Conservation (phyloP, 2,797 vertebrate genomes). For the Scyliorhinus canicula region DNA sequence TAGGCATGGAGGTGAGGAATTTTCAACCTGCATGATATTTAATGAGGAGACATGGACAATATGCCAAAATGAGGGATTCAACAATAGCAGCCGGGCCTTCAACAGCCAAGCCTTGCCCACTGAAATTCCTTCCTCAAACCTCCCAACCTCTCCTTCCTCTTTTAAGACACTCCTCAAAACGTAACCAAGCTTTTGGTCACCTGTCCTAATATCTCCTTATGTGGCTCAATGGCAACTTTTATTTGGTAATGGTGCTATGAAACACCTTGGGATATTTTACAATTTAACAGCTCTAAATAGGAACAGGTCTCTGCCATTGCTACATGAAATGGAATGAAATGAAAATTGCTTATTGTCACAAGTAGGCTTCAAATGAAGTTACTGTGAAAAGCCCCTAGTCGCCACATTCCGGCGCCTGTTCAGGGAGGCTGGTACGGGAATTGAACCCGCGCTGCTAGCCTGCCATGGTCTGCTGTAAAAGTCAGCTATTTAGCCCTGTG, state of each 20-base stretch:
- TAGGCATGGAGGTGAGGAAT: background rate
- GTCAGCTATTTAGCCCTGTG: too few relatives aligned
- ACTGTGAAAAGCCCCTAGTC: too few relatives aligned
- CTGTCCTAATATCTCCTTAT: background rate
- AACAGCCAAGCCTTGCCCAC: background rate
- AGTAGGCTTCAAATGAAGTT: too few relatives aligned
- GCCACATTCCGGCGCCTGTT: too few relatives aligned
- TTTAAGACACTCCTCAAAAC: background rate
- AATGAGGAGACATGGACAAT: background rate
- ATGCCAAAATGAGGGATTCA: background rate
- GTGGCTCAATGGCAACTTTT: background rate
- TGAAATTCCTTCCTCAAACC: background rate
- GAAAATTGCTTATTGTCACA: too few relatives aligned
- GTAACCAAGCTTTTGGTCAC: background rate
- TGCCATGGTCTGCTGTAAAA: too few relatives aligned
- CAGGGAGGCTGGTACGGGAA: too few relatives aligned
- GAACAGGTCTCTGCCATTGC: background rate
- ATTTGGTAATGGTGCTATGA: background rate
- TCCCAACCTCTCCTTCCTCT: background rate
- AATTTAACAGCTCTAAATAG: background rate
- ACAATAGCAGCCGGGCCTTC: background rate
- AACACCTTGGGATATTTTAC: background rate
- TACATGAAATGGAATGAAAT: too few relatives aligned
- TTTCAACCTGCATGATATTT: background rate
- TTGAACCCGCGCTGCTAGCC: too few relatives aligned